Evolutionary conservation across 1,140 invertebrate species (phyloP).

Genomic region (Maconellicoccus hirsutus): DNA sequence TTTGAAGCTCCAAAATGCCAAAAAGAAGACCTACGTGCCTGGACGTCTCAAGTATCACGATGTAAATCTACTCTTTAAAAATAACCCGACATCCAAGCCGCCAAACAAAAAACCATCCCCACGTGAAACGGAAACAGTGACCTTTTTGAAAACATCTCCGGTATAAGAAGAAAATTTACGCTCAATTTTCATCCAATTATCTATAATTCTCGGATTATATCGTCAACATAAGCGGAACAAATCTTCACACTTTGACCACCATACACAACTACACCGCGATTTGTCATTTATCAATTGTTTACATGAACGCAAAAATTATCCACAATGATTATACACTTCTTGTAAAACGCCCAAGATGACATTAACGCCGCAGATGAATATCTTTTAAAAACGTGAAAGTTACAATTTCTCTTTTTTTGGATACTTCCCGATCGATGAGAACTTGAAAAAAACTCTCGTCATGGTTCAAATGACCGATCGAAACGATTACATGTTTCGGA

Average conservation of each 20-base stretch:
- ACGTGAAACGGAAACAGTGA: background rate
- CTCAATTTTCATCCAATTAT: background rate
- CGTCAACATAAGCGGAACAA: background rate
- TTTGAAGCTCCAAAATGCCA: background rate
- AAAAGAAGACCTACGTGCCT: background rate
- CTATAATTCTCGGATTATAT: background rate
- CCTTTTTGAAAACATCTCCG: too few relatives aligned
- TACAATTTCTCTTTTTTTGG: background rate
- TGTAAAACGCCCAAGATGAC: background rate
- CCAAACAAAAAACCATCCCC: background rate
- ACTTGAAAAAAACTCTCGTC: background rate
- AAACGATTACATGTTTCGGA: background rate
- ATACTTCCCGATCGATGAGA: background rate
- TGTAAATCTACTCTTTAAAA: too few relatives aligned
- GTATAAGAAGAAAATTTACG: constrained; percentile 1
- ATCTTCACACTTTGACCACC: background rate
- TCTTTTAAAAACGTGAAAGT: background rate
- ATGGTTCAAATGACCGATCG: background rate
- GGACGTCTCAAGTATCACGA: background rate
- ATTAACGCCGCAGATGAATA: background rate
- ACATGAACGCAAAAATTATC: background rate
- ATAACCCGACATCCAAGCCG: background rate
- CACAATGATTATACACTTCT: background rate
- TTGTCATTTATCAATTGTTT: background rate
- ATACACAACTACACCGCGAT: background rate